Evolutionary conservation across 2,113 vertebrate genomes (phyloP).

Genomic region (Orientallactaga bullata): DNA sequence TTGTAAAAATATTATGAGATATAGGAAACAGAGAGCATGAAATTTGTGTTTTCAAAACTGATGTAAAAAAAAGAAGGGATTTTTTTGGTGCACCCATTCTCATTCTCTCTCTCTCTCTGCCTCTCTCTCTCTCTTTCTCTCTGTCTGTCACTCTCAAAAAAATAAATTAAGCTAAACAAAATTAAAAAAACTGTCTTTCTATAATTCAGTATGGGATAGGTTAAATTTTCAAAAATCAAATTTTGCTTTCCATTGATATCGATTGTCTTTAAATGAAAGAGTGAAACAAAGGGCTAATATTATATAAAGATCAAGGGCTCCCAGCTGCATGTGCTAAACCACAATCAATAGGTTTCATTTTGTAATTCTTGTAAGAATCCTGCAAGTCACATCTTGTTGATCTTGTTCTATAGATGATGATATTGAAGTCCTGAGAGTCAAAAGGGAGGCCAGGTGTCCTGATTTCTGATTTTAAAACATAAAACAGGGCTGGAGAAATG

Average conservation of each 20-base stretch:
- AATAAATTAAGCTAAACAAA: no score
- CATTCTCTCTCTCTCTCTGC: neutral
- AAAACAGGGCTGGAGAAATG: no score
- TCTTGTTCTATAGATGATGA: slow-evolving; percentile 29
- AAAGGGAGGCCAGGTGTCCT: neutral
- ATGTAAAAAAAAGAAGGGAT: slow-evolving; percentile 40
- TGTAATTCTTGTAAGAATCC: neutral
- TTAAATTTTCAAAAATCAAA: neutral
- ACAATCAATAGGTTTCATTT: neutral
- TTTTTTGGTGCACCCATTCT: no score
- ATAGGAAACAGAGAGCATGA: neutral
- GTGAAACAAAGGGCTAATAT: neutral
- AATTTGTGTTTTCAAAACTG: slow-evolving; percentile 40
- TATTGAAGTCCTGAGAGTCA: slow-evolving; percentile 6
- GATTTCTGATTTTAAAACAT: neutral
- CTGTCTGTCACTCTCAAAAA: no score
- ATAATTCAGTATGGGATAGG: neutral
- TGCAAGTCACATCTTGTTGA: neutral
- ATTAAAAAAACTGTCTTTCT: neutral
- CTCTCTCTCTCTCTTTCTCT: no score
- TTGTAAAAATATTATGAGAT: slow-evolving; percentile 24
- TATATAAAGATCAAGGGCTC: neutral
- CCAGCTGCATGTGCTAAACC: neutral
- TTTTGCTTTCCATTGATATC: neutral
- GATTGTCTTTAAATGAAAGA: neutral